A percentile compares a stretch with the other conserved stretches of the same genome.
Conservation (phyloP, 2,888 invertebrate genomes). For the Vanessa cardui region DNA sequence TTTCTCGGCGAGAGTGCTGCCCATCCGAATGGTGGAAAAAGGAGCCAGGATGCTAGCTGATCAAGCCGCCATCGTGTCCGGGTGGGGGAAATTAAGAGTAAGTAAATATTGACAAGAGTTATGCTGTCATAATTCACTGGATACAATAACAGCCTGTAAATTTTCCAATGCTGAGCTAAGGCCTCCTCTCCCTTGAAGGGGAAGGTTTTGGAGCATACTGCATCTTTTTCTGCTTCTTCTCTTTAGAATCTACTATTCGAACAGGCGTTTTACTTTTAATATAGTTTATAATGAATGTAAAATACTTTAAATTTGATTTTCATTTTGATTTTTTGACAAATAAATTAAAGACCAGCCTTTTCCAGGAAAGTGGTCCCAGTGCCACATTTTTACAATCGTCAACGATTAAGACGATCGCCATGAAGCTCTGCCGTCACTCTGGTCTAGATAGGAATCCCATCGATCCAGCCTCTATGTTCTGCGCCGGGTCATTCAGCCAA, state of each 20-base stretch:
- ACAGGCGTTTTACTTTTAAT: too few relatives aligned
- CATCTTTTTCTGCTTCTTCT: too few relatives aligned
- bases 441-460: slow-evolving; percentile 70
- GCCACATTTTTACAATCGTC: slow-evolving; percentile 72
- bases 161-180: too few relatives aligned
- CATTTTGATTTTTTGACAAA: too few relatives aligned
- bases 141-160: too few relatives aligned
- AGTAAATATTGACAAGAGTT: background rate
- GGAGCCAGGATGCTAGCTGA: slow-evolving; percentile 56
- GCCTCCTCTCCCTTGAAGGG: too few relatives aligned
- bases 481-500: slow-evolving; percentile 76
- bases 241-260: too few relatives aligned
- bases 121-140: too few relatives aligned
- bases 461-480: slow-evolving; percentile 78
- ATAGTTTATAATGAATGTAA: too few relatives aligned
- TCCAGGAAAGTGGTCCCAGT: slow-evolving; percentile 70
- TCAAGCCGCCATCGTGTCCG: slow-evolving; percentile 69
- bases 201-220: too few relatives aligned
- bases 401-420: slow-evolving; percentile 68
- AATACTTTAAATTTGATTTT: too few relatives aligned
- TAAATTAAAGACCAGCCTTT: too few relatives aligned
- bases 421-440: slow-evolving; percentile 72
- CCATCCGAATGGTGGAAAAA: slow-evolving; percentile 62
- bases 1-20: slow-evolving; percentile 66
- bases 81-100: slow-evolving; percentile 74